Conservation (phyloP, 2,888 invertebrate genomes). For the Drosophila nigricruria region DNA sequence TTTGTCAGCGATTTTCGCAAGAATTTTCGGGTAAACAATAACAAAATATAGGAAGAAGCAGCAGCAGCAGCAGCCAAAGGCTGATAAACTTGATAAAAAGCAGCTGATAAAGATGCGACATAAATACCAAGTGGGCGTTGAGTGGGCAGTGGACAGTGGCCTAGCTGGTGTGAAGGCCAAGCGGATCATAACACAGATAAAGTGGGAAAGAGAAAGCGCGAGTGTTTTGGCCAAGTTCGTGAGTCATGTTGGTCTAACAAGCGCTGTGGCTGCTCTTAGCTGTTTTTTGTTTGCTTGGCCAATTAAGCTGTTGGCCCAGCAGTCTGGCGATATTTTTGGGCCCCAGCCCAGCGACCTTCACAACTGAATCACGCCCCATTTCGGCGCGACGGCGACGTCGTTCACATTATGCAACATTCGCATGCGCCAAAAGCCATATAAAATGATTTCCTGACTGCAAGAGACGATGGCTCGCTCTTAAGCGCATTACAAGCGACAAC, state of each 20-base stretch:
- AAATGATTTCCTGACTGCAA: slow-evolving; percentile 66
- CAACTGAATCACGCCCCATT: slow-evolving; percentile 45
- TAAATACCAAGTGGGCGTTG: slow-evolving; percentile 16
- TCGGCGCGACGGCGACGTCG: no score
- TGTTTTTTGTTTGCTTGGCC: slow-evolving; percentile 30
- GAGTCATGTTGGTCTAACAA: slow-evolving; percentile 33
- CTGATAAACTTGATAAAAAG: slow-evolving; percentile 39
- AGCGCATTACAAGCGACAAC: slow-evolving; percentile 57
- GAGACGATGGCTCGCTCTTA: slow-evolving; percentile 32
- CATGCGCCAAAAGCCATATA: slow-evolving; percentile 66
- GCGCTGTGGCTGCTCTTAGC: neutral
- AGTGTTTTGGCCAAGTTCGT: slow-evolving; percentile 21
- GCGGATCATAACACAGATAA: slow-evolving; percentile 13
- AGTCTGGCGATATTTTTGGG: slow-evolving; percentile 14
- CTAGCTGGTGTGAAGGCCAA: slow-evolving; percentile 48
- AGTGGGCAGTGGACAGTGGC: slow-evolving; percentile 18
- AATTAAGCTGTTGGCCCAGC: slow-evolving; percentile 27
- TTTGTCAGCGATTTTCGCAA: slow-evolving; percentile 24
- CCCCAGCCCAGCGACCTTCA: slow-evolving; percentile 24
- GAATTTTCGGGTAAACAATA: slow-evolving; percentile 41
- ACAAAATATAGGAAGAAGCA: slow-evolving; percentile 1
- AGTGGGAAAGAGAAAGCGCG: neutral
- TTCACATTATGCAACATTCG: slow-evolving; percentile 64
- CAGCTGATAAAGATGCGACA: slow-evolving; percentile 23
- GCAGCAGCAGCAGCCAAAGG: slow-evolving; percentile 10